These are phyloP conservation scores for Todiramphus chloris DNA, from an alignment of 2,113 vertebrate genomes.

Conservation along the genomic window DNA sequence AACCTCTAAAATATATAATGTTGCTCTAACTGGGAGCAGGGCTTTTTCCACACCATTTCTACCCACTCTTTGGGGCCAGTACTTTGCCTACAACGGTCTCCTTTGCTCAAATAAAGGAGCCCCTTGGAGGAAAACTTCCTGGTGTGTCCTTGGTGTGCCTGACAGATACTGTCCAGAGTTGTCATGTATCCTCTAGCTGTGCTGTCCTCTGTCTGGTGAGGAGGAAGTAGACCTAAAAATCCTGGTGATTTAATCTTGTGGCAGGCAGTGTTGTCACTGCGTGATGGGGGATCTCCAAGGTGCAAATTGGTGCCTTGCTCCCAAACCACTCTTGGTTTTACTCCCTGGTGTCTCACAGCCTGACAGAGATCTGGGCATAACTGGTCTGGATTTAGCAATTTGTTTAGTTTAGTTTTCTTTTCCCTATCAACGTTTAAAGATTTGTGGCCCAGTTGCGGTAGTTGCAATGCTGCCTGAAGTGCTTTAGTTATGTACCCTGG, in stretches of 20 bases:
- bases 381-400: neutral
- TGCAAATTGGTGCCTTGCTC: neutral
- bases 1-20: accelerated
- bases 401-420: neutral
- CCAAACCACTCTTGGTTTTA: neutral
- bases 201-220: neutral
- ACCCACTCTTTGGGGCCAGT: accelerated
- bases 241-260: accelerated
- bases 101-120: neutral
- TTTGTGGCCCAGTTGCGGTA: accelerated
- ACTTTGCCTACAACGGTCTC: neutral
- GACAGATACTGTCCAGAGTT: accelerated
- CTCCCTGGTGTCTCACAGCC: neutral
- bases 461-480: neutral
- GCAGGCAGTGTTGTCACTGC: accelerated
- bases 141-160: accelerated
- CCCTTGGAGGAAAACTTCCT: neutral
- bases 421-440: neutral
- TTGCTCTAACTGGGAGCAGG: accelerated
- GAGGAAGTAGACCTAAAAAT: neutral
- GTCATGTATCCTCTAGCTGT: accelerated
- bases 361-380: neutral
- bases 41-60: neutral
- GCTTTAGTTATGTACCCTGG: accelerated
- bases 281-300: accelerated